Evolutionary conservation across 2,113 vertebrate species (phyloP), one percentile per base, ranked within the genome.

Genomic region (Heliornis fulica): DNA sequence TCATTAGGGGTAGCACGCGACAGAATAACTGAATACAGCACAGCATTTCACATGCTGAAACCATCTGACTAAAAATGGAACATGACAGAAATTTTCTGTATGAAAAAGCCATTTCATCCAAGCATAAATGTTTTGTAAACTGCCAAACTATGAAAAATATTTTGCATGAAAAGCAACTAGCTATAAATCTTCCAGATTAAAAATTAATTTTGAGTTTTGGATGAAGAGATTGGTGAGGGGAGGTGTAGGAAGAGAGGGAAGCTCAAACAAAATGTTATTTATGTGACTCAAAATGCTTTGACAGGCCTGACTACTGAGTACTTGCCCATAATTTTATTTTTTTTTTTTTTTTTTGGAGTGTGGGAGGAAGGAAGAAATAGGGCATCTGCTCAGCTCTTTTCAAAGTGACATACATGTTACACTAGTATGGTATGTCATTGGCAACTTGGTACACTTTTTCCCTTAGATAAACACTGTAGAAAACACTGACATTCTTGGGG

Each of bases 281-380:
- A 63, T 41, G 15, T 23, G 63, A 53, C 4, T 46, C 26, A 54
- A 69, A 79, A 54, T 69, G 17, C 2, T 61, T 79, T 83, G n/a
- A 43, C 34, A 60, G 53, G 11, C 14, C 11, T 90, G 29, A 69
- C 5, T 61, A 13, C 9, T 72, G 21, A 29, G 32, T 45, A n/a
- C 7, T 28, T 34, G 13, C 26, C 10, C 32, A 34, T 59, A 45
- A 11, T 4, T 11, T 15, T n/a, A n/a, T n/a, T 45, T 45, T 14
- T 13, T 13, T 40, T 21, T 29, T 63, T 34, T 64, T 57, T 64
- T 51, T 5, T 0, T 0, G 5, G 5, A 4, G 38, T 7, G 7
- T 4, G 5, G 53, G 26, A 5, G 15, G 13, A 9, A 7, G 8
- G 36, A 9, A 81, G 38, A 89, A 87, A 36, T 9, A 87, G 17